Percentiles rank a stretch among this genome's conserved stretches.
phyloP scores from a whole-genome alignment of 2,888 invertebrate genomes.

The Rambutsinella grinnellia region DNA sequence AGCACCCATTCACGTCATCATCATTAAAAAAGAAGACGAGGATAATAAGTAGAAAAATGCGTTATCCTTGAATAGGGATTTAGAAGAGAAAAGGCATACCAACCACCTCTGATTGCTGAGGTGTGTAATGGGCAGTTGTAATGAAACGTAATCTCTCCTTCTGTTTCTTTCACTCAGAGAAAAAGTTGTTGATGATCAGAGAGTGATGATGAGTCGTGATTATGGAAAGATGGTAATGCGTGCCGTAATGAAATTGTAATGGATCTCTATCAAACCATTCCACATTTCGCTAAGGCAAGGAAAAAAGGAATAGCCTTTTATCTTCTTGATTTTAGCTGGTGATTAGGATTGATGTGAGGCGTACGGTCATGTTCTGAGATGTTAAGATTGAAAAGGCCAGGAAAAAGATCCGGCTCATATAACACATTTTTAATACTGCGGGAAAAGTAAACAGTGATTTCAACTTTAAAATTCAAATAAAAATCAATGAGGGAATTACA shows the following conservation, averaged over 20 bases:
- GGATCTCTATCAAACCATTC: constrained; percentile 37
- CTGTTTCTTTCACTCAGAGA: constrained; percentile 6
- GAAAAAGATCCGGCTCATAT: too few species aligned
- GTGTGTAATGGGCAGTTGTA: constrained; percentile 44
- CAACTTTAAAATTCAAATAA: constrained; percentile 30
- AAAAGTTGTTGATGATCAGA: constrained; percentile 7
- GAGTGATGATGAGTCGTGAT: neutral
- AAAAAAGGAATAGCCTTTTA: too few species aligned
- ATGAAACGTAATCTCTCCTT: constrained; percentile 40
- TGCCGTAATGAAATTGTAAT: constrained; percentile 37
- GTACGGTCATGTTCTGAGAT: too few species aligned
- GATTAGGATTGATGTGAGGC: too few species aligned
- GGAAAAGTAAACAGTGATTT: constrained; percentile 39
- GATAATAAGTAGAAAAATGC: too few species aligned
- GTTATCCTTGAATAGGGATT: constrained; percentile 39
- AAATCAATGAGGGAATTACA: constrained; percentile 14
- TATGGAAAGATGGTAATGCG: neutral
- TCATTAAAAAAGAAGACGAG: too few species aligned
- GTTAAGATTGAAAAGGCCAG: too few species aligned
- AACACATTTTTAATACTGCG: too few species aligned
- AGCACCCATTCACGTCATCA: constrained; percentile 37
- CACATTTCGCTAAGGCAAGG: too few species aligned
- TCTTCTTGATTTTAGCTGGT: too few species aligned
- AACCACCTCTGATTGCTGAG: constrained; percentile 20
- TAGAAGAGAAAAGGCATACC: too few species aligned